Evolutionary conservation across 2,797 vertebrate species (phyloP).

Genomic region (Gymnoscopelus braueri): DNA sequence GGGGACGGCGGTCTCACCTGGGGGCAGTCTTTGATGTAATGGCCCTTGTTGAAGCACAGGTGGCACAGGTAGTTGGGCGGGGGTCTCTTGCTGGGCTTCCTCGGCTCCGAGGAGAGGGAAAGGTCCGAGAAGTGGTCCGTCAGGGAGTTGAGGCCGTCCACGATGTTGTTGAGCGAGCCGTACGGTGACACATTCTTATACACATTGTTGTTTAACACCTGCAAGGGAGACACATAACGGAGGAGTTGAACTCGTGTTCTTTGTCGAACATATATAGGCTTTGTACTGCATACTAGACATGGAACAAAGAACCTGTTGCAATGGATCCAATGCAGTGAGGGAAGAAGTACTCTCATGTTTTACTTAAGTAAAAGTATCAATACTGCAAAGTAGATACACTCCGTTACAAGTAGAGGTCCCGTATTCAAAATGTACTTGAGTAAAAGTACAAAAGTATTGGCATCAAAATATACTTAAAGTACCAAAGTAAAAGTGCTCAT

Average conservation of each 20-base stretch:
- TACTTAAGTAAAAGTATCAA: no score
- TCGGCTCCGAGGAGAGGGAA: conserved; percentile 93
- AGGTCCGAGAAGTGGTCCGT: conserved; percentile 99
- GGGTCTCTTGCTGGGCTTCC: conserved; percentile 97
- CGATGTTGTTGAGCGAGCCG: conserved; percentile 97
- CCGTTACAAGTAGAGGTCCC: no score
- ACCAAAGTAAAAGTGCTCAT: no score
- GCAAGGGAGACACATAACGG: conserved; percentile 8
- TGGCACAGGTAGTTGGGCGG: conserved; percentile 99
- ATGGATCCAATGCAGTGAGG: no score
- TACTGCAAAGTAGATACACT: no score
- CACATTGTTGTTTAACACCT: conserved; percentile 94
- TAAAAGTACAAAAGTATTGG: no score
- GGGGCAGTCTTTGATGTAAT: conserved; percentile 99
- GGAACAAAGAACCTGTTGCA: no score
- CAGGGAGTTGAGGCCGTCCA: conserved; percentile 96
- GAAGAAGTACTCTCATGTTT: no score
- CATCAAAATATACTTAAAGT: no score
- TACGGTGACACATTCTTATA: conserved; percentile 97
- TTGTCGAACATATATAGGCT: no score
- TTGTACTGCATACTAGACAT: no score
- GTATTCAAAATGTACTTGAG: no score
- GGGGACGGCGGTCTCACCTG: conserved; percentile 86
- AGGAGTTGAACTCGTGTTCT: not conserved
- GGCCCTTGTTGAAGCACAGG: conserved; percentile 99